Evolutionary conservation across 2,888 invertebrate genomes (phyloP).

Genomic region (Julus scandinavius): DNA sequence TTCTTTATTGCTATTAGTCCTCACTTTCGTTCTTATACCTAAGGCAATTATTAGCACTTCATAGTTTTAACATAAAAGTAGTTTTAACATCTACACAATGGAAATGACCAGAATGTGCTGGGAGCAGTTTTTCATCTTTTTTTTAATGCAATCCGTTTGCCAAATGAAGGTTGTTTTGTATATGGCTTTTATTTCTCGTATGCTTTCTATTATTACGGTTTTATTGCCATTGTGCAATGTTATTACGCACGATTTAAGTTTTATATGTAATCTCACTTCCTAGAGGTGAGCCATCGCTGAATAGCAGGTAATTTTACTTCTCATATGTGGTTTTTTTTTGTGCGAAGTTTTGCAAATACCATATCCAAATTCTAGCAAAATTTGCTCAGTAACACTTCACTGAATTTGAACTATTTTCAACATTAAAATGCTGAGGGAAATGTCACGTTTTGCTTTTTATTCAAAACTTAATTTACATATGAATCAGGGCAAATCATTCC

Average conservation of each 20-base stretch:
- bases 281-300: slow-evolving; percentile 1
- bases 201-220: background rate
- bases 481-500: too few species aligned
- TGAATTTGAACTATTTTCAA: background rate
- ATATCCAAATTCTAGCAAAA: background rate
- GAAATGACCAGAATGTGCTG: background rate
- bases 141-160: background rate
- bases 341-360: background rate
- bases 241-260: background rate
- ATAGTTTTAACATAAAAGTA: background rate
- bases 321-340: background rate
- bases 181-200: background rate
- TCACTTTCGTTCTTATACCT: background rate
- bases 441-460: too few species aligned
- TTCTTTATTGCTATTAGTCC: background rate
- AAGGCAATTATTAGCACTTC: background rate
- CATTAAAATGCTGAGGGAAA: background rate
- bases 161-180: background rate
- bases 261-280: background rate
- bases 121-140: background rate
- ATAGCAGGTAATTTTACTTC: background rate
- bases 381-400: background rate
- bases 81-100: background rate
- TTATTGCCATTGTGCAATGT: background rate
- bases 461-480: too few species aligned